Conservation (phyloP, 2,113 vertebrate genomes). For the Rhea pennata region DNA sequence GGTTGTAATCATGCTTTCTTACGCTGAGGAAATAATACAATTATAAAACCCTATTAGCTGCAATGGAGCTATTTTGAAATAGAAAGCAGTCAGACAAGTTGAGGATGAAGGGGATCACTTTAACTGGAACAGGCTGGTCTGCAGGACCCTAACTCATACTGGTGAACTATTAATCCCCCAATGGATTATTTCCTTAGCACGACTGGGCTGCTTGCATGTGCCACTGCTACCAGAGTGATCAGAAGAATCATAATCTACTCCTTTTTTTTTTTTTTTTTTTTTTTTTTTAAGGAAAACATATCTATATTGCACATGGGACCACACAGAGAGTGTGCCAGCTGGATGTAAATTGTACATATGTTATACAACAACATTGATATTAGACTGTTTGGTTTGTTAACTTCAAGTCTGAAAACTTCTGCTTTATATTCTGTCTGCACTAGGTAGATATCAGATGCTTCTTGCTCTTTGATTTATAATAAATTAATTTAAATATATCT, state of each 20-base stretch:
- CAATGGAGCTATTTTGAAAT: neutral
- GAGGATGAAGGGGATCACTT: accelerated
- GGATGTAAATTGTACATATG: neutral
- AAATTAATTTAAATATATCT: neutral
- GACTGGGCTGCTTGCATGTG: neutral
- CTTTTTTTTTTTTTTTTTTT: neutral
- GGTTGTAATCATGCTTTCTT: neutral
- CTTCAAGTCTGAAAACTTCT: neutral
- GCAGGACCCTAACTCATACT: accelerated
- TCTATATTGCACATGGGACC: neutral
- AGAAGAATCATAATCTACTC: neutral
- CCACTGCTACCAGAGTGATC: neutral
- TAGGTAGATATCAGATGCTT: neutral
- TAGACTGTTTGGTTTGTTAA: neutral
- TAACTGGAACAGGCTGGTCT: neutral
- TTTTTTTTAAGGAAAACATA: neutral
- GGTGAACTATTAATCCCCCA: neutral
- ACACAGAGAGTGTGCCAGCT: neutral
- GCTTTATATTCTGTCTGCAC: neutral
- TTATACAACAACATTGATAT: accelerated
- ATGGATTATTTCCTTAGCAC: neutral
- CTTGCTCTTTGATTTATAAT: neutral
- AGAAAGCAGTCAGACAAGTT: neutral
- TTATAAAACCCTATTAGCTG: neutral
- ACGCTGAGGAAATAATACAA: neutral